phyloP scores from a whole-genome alignment of 2,113 vertebrate genomes.

The Columba livia region DNA sequence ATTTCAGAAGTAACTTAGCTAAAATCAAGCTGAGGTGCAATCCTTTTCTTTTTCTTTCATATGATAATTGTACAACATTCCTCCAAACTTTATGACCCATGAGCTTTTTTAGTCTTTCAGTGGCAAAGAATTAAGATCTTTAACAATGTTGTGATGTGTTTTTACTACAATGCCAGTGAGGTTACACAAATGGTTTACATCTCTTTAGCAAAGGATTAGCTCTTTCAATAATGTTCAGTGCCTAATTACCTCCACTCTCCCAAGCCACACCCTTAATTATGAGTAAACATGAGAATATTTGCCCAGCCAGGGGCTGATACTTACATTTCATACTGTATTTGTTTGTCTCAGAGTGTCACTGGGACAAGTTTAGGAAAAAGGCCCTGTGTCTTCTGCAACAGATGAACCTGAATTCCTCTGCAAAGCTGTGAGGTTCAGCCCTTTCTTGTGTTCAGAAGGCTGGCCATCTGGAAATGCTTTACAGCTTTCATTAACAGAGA shows the following conservation, averaged over 20 bases:
- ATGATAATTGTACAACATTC: background rate
- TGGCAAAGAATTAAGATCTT: background rate
- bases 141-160: background rate
- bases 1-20: background rate
- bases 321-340: background rate
- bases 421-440: background rate
- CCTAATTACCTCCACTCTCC: background rate
- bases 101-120: background rate
- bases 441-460: background rate
- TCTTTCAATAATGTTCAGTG: background rate
- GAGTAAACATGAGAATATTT: background rate
- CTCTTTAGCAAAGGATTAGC: background rate
- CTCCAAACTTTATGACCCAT: background rate
- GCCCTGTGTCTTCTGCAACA: background rate
- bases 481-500: constrained; percentile 8
- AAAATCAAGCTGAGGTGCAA: background rate
- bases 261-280: background rate
- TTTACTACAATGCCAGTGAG: background rate
- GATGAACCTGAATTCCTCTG: background rate
- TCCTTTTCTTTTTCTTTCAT: background rate
- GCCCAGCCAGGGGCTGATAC: background rate
- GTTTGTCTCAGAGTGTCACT: background rate
- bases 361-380: background rate
- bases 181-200: background rate
- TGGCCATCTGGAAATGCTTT: constrained; percentile 23